Evolutionary conservation across 2,888 invertebrate genomes (phyloP), one percentile per base, ranked within the genome.

Genomic region (Drosophila setosimentum): DNA sequence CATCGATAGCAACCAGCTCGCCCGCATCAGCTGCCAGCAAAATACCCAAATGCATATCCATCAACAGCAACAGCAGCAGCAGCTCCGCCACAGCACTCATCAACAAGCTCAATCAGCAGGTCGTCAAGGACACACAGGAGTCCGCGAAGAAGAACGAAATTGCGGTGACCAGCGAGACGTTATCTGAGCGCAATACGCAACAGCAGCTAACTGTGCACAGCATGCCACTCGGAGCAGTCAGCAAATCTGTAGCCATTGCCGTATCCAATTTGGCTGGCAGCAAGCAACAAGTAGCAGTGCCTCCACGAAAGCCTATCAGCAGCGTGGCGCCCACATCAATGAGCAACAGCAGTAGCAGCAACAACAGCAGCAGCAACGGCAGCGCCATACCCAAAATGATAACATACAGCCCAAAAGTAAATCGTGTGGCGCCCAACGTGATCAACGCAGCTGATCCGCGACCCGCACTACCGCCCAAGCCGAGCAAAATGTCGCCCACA

Each of bases 381-480:
- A 87, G 86, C 60, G 60, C 88, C 51, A 87, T 93, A 82, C 92
- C 93, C 66, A 93, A 93, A 87, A 93, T 92, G 83, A 91, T 93
- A 18, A 91, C 92, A 49, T 93, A 93, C 76, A 93, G 80, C 71
- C 93, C 93, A 77, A 94, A 91, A 93, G 94, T 93, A 87, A 94
- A 92, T 91, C 94, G 90, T 87, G 94, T 93, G 73, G 93, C 91
- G 82, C 94, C 93, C 32, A 93, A 88, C 72, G 87, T 92, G 30
- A 86, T 92, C 7, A 49, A 29, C 37, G 62, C 54, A 50, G 66
- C 71, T 5, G 83, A 87, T 61, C 69, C 90, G 32, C 96, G 97
- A 92, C 97, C 97, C 1, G 97, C 97, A 2, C 92, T 97, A 92
- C 97, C 97, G 72, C 97, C 97, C 13, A 98, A 98, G 93, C 98